Percentiles rank a stretch among this genome's conserved stretches.
Conservation (phyloP, 2,113 vertebrate genomes). For the Hipposideros armiger region DNA sequence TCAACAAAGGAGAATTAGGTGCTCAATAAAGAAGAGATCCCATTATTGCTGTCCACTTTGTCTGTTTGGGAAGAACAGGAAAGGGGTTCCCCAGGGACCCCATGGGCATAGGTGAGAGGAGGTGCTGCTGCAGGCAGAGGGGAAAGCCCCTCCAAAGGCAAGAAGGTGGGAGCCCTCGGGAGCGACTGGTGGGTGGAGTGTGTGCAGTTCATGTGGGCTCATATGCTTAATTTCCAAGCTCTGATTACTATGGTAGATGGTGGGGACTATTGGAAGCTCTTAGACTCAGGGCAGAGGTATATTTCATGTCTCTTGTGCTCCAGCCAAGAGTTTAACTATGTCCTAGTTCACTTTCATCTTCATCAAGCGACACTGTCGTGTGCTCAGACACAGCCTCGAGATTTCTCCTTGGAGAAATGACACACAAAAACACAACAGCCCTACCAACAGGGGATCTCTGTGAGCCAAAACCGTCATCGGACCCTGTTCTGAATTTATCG, state of each 20-base stretch:
- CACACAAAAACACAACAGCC: background rate
- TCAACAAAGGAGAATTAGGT: background rate
- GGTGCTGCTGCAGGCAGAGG: background rate
- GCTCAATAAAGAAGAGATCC: background rate
- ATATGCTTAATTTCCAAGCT: background rate
- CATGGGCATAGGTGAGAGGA: background rate
- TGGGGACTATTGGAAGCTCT: background rate
- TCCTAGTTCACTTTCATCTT: background rate
- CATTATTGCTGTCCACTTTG: background rate
- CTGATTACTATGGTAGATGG: background rate
- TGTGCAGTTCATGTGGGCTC: too few relatives aligned
- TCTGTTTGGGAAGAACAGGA: background rate
- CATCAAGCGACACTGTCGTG: background rate
- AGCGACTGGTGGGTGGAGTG: too few relatives aligned
- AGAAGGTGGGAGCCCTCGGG: background rate
- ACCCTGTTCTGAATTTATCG: too few relatives aligned
- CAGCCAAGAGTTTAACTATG: background rate
- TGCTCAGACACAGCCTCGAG: background rate
- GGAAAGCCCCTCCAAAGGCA: background rate
- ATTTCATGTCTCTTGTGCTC: background rate
- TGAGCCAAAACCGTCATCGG: background rate
- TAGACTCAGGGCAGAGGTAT: background rate
- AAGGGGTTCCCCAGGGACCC: background rate
- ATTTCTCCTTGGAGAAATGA: background rate
- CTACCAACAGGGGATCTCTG: background rate